Base-by-base conservation (phyloP, 1,140 invertebrate genomes). In the Lepidurus apus region DNA sequence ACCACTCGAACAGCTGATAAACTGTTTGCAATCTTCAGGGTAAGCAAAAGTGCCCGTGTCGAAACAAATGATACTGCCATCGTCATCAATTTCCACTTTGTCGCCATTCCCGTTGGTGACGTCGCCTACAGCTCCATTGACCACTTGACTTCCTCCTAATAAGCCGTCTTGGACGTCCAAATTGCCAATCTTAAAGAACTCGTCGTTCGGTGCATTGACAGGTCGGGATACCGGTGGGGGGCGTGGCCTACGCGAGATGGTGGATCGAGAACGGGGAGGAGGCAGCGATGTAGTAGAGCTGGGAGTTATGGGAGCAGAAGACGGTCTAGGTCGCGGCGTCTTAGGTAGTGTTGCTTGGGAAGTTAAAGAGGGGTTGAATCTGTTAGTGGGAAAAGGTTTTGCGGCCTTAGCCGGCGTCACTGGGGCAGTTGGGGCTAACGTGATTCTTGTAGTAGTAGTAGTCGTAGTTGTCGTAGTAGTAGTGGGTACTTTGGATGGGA, bases 31-130 rank as follows among this genome's bases (percentile, higher is more conserved):
- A 1, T 93, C 94, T 9, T 90, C 88, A 0, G 94, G 94, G 86
- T 96, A 93, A 0, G 93, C 91, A 85, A 95, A 95, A 83, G 93
- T 95, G 43, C 94, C 94, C 82, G 93, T 91, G 83, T 95, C 93
- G 26, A 94, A 85, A 82, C 94, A 96, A 80, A 92, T 89, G 80
- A 95, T 91, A 45, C 88, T 87, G 45, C 91, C 92, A 75, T 88
- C 86, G 42, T 83, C 75, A 74, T 81, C 77, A 6, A 83, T 81
- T 24, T 80, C 78, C 10, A 82, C 82, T 78, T 75, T 74, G 34
- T 79, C 75, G 26, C 78, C 78, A 26, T 79, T 79, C 10, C 17
- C 21, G 73, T 45, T 74, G 11, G 42, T 44, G 13, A 47, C 77
- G 9, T 43, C 26, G 8, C 53, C 44, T 10, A 1, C 47, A 5